Evolutionary conservation across 2,113 vertebrate species (phyloP).

Genomic region (Mesembrinibis cayennensis): DNA sequence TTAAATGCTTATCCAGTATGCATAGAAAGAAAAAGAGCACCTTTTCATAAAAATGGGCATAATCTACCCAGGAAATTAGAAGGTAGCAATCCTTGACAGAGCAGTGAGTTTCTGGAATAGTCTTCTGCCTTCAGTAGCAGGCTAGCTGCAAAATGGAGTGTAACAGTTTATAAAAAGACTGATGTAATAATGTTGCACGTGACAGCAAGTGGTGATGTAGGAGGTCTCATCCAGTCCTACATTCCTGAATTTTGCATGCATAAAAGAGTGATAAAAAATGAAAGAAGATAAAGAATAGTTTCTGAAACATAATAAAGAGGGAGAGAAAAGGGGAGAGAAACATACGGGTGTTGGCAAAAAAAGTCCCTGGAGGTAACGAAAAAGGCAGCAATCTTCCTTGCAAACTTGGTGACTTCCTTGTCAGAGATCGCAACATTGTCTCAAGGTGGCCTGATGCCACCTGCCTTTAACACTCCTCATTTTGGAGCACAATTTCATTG

Average conservation of each 20-base stretch:
- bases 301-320: background rate
- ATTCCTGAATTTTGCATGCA: background rate
- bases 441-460: background rate
- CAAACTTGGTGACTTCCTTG: background rate
- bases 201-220: background rate
- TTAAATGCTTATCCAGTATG: background rate
- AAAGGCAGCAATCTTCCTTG: background rate
- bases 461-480: background rate
- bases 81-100: background rate
- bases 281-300: background rate
- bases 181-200: background rate
- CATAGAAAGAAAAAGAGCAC: background rate
- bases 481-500: background rate
- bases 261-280: background rate
- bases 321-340: background rate
- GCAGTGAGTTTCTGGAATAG: background rate
- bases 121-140: background rate
- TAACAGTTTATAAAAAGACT: background rate
- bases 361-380: background rate
- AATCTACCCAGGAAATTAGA: background rate
- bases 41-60: background rate
- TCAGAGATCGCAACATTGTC: background rate
- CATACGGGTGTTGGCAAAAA: background rate
- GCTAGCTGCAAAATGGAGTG: background rate
- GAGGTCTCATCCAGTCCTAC: background rate